Percentiles rank a stretch among this genome's conserved stretches.
Conservation (phyloP, 2,797 vertebrate genomes). For the Parambassis ranga region DNA sequence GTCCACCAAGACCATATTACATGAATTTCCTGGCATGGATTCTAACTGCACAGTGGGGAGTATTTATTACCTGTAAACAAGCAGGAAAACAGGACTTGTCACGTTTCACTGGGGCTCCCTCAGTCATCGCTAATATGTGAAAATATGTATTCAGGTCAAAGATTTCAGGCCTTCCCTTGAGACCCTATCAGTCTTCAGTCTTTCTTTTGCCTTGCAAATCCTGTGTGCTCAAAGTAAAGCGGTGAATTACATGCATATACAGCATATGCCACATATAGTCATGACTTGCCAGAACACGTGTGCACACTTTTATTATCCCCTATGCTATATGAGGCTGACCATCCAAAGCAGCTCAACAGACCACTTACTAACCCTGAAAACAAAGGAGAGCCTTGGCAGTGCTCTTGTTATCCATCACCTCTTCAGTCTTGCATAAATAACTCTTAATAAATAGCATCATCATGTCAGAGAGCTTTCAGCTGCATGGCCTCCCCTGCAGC, state of each 20-base stretch:
- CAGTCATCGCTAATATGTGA: conserved; percentile 71
- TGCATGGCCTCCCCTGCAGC: conserved; percentile 54
- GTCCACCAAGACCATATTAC: conserved; percentile 41
- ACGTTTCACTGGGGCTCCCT: conserved; percentile 68
- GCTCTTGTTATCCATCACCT: conserved; percentile 75
- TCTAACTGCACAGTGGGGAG: conserved; percentile 45
- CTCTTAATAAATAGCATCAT: conserved; percentile 75
- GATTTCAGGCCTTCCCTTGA: conserved; percentile 65
- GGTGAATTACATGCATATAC: neutral
- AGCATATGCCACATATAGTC: neutral
- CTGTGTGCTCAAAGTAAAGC: conserved; percentile 18
- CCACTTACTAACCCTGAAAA: conserved; percentile 65
- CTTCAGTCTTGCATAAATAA: conserved; percentile 77
- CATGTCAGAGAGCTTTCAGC: conserved; percentile 72
- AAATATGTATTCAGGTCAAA: conserved; percentile 79
- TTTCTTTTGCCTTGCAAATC: conserved; percentile 47
- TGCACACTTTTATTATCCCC: conserved; percentile 5
- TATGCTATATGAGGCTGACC: conserved; percentile 35
- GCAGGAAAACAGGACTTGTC: conserved; percentile 64
- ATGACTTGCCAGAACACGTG: neutral
- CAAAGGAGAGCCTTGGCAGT: conserved; percentile 68
- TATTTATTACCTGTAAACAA: conserved; percentile 78
- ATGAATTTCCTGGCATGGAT: conserved; percentile 57
- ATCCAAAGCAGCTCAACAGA: conserved; percentile 36
- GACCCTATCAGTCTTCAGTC: conserved; percentile 58